These are phyloP conservation scores for Chironomus tentans DNA, from an alignment of 2,888 invertebrate species.

Conservation along the genomic window DNA sequence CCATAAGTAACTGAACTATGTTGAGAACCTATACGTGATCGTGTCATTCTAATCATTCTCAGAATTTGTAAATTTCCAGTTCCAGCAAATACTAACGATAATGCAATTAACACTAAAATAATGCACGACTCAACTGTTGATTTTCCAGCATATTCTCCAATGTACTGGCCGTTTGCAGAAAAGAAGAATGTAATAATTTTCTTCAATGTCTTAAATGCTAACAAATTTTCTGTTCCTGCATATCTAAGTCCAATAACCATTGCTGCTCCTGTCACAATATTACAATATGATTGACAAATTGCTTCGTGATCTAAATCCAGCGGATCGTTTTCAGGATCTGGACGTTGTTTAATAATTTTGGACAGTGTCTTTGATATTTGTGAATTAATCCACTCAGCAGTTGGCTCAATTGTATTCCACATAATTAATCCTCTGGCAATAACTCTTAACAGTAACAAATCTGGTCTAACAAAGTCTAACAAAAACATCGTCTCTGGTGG, in stretches of 20 bases:
- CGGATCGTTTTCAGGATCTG: slow-evolving; percentile 49
- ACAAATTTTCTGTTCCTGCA: slow-evolving; percentile 80
- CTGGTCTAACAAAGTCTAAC: slow-evolving; percentile 84
- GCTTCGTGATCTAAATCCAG: slow-evolving; percentile 74
- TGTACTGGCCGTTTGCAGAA: slow-evolving; percentile 51
- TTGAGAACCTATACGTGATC: slow-evolving; percentile 66
- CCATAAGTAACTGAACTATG: slow-evolving; percentile 74
- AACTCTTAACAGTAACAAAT: slow-evolving; percentile 74
- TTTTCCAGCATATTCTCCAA: slow-evolving; percentile 81
- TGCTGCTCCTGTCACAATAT: slow-evolving; percentile 89
- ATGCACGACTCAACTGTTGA: slow-evolving; percentile 84
- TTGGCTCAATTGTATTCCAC: slow-evolving; percentile 78
- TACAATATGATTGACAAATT: slow-evolving; percentile 95
- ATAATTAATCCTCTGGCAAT: slow-evolving; percentile 70
- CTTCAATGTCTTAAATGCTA: slow-evolving; percentile 65
- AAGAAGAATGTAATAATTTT: slow-evolving; percentile 38
- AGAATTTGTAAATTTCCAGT: slow-evolving; percentile 80
- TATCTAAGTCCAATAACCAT: slow-evolving; percentile 87
- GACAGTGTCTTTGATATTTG: slow-evolving; percentile 70
- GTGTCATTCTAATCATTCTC: slow-evolving; percentile 73
- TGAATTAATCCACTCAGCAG: slow-evolving; percentile 70
- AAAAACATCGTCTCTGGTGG: slow-evolving; percentile 85
- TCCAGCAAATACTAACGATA: slow-evolving; percentile 87
- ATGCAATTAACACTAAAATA: slow-evolving; percentile 70
- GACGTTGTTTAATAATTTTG: slow-evolving; percentile 68